phyloP scores from a whole-genome alignment of 1,140 invertebrate genomes.

The Odontomachus brunneus region DNA sequence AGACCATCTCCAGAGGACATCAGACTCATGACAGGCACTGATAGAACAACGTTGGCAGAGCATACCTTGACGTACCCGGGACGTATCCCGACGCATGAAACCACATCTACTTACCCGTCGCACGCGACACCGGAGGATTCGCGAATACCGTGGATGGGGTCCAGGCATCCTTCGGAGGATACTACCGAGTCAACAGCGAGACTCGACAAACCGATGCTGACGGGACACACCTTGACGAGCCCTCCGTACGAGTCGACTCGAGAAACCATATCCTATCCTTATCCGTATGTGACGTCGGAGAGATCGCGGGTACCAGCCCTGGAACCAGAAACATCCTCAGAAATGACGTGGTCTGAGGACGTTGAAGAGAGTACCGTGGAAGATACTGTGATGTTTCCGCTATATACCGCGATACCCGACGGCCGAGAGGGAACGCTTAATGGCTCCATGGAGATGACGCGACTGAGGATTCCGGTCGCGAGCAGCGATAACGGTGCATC shows the following conservation, averaged over 20 bases:
- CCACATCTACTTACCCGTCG: not conserved
- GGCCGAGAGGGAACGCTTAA: not conserved
- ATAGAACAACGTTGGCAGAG: not conserved
- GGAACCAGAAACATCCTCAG: too few species aligned
- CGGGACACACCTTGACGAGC: not conserved
- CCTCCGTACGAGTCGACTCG: not conserved
- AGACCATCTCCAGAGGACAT: not conserved
- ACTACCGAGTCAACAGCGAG: not conserved
- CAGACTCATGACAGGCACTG: not conserved
- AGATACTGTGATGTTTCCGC: too few species aligned
- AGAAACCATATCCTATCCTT: too few species aligned
- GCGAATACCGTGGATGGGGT: not conserved
- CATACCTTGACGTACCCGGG: not conserved
- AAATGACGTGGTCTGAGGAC: too few species aligned
- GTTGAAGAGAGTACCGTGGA: too few species aligned
- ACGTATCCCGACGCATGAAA: not conserved
- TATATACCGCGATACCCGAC: not conserved
- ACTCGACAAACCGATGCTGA: not conserved
- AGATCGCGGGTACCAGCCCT: too few species aligned
- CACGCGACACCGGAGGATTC: not conserved
- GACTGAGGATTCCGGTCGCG: not conserved
- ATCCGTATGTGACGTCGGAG: too few species aligned
- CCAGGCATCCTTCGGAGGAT: not conserved
- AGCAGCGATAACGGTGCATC: too few species aligned
- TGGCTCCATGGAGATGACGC: not conserved